Conservation (phyloP, 2,797 vertebrate genomes). For the Odontamblyopus lacepedii region DNA sequence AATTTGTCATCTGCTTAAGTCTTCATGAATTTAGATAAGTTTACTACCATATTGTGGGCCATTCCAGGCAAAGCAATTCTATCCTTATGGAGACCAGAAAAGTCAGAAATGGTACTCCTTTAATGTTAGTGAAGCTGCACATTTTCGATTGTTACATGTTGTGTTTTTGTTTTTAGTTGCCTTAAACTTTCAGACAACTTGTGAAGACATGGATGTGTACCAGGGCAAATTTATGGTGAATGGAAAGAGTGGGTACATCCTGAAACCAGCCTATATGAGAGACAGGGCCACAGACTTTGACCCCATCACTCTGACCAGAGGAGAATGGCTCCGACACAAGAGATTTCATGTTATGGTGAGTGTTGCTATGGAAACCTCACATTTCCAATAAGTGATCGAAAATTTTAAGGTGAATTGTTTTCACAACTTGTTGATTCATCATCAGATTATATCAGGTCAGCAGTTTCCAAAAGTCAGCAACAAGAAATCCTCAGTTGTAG, state of each 20-base stretch:
- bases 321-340: conserved; percentile 86
- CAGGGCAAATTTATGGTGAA: conserved; percentile 91
- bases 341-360: conserved; percentile 85
- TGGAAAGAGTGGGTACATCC: conserved; percentile 87
- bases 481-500: conserved; percentile 87
- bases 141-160: neutral
- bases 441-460: conserved; percentile 91
- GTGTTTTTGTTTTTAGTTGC: conserved; percentile 79
- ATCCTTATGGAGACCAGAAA: too few relatives aligned
- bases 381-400: neutral
- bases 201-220: conserved; percentile 89
- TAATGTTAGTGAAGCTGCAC: neutral
- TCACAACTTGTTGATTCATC: neutral
- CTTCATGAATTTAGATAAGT: neutral
- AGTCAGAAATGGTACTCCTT: too few relatives aligned
- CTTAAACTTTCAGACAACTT: conserved; percentile 93
- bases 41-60: neutral
- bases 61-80: neutral
- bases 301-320: conserved; percentile 83
- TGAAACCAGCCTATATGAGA: conserved; percentile 90
- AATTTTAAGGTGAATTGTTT: neutral
- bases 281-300: conserved; percentile 82
- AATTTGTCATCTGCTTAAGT: too few relatives aligned
- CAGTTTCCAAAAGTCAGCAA: conserved; percentile 92
- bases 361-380: neutral